These are phyloP conservation scores for Onychomys arenicola DNA, from an alignment of 2,797 vertebrate genomes.

Conservation along the genomic window DNA sequence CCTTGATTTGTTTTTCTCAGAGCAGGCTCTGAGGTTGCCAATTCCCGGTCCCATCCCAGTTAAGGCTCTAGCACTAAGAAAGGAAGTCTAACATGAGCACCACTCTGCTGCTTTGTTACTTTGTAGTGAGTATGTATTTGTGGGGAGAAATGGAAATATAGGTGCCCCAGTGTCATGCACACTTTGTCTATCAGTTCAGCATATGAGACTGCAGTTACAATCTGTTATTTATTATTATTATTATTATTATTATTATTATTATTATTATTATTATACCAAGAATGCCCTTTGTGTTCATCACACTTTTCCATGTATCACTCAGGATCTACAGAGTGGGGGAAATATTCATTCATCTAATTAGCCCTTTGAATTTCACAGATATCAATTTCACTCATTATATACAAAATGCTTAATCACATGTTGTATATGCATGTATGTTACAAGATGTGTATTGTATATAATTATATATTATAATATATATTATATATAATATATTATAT, in stretches of 20 bases:
- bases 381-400: not conserved
- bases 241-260: accelerated
- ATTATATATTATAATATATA: no score
- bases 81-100: not conserved
- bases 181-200: no score
- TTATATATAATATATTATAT: no score
- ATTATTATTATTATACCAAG: accelerated
- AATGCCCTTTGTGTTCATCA: no score
- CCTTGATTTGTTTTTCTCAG: not conserved
- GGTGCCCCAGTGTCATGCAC: accelerated
- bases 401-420: not conserved
- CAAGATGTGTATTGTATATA: no score
- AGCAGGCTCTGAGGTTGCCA: not conserved
- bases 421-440: no score
- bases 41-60: not conserved
- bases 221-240: accelerated
- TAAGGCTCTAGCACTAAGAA: accelerated
- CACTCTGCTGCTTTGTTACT: accelerated
- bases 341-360: not conserved
- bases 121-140: no score
- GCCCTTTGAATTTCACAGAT: not conserved
- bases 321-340: no score
- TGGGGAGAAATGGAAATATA: accelerated
- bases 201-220: not conserved
- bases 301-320: not conserved